These are phyloP conservation scores for Lepus europaeus DNA, from an alignment of 2,113 vertebrate genomes.

Conservation along the genomic window DNA sequence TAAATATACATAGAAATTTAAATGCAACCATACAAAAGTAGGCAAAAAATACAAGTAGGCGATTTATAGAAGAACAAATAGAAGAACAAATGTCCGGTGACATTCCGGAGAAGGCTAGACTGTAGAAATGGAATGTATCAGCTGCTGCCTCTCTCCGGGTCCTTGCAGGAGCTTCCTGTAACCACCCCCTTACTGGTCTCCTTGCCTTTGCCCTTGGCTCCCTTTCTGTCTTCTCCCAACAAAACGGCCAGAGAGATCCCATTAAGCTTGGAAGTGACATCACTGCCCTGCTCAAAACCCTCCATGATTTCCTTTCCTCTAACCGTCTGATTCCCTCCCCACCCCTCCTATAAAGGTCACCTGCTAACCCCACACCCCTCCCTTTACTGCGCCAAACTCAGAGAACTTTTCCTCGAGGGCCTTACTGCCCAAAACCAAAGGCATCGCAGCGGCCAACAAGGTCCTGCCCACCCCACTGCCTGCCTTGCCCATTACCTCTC, in stretches of 20 bases:
- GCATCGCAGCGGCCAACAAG: not conserved
- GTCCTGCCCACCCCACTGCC: not conserved
- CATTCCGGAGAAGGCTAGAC: not conserved
- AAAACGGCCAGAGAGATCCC: not conserved
- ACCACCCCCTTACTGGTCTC: no score
- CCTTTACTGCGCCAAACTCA: no score
- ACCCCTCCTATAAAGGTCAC: no score
- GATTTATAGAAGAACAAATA: not conserved
- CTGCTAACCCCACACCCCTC: no score
- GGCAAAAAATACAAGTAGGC: not conserved
- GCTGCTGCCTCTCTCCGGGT: not conserved
- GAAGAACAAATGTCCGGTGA: no score
- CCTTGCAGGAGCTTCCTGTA: not conserved
- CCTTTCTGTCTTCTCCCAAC: not conserved
- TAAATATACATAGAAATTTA: no score
- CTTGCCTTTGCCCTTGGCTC: no score
- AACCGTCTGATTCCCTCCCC: no score
- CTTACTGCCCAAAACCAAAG: not conserved
- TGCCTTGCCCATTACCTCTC: not conserved
- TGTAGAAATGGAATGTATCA: not conserved
- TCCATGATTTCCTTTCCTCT: no score
- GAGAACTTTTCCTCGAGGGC: no score
- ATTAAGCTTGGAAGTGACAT: not conserved
- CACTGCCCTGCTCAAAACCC: no score
- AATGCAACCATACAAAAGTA: not conserved